Percentiles rank a stretch among this genome's conserved stretches.
Evolutionary conservation across 2,113 vertebrate genomes (phyloP).

Genomic region (Eudyptes chrysolophus): DNA sequence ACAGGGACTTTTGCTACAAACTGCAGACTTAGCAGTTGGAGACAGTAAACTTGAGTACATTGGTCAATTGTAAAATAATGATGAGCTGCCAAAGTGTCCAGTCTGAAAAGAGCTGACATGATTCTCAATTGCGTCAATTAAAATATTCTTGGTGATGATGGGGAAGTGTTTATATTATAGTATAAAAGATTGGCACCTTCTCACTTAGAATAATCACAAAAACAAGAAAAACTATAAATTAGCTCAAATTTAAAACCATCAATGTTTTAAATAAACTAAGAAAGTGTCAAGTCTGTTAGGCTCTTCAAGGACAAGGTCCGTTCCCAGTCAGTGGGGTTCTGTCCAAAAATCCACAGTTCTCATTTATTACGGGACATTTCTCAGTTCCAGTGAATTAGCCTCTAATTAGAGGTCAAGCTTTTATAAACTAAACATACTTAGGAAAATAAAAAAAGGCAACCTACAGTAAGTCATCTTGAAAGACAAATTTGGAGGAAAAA

Average conservation of each 20-base stretch:
- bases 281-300: not conserved
- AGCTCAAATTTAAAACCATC: not conserved
- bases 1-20: not conserved
- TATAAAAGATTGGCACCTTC: not conserved
- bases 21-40: not conserved
- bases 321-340: not conserved
- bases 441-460: not conserved
- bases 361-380: not conserved
- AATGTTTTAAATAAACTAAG: not conserved
- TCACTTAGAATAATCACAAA: not conserved
- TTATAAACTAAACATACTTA: not conserved
- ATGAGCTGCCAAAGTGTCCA: not conserved
- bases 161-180: not conserved
- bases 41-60: not conserved
- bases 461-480: conserved; percentile 1
- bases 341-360: not conserved
- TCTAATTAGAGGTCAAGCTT: conserved; percentile 21
- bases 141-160: not conserved
- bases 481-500: conserved; percentile 4
- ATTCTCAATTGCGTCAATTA: not conserved
- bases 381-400: not conserved
- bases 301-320: not conserved
- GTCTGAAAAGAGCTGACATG: not conserved
- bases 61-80: not conserved
- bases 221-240: not conserved